These are phyloP conservation scores for Dolichomitus sp. DNA, from an alignment of 2,888 invertebrate species.

Conservation along the genomic window DNA sequence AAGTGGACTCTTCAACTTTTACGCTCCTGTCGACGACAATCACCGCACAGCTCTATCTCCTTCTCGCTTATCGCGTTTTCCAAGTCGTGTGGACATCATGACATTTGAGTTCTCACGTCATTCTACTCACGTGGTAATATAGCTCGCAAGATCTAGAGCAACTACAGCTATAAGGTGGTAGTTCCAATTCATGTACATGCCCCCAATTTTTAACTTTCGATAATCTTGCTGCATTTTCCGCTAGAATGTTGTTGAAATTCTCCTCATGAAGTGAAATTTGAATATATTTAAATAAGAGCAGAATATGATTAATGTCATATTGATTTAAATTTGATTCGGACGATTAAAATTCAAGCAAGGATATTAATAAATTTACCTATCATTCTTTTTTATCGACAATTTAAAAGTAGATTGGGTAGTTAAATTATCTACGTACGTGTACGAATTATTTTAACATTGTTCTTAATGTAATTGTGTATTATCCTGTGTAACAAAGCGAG, in stretches of 20 bases:
- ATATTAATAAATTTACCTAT: no score
- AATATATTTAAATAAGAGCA: background rate
- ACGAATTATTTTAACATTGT: no score
- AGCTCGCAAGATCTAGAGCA: constrained; percentile 39
- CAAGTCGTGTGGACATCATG: constrained; percentile 11
- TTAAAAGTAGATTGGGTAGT: no score
- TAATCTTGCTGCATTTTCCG: background rate
- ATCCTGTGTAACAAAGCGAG: no score
- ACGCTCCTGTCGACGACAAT: constrained; percentile 31
- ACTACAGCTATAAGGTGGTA: background rate
- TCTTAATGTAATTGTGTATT: background rate
- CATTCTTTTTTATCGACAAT: no score
- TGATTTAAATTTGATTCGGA: no score
- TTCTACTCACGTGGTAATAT: constrained; percentile 57
- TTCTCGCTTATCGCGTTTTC: constrained; percentile 35
- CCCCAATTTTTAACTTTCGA: background rate
- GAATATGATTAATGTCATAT: background rate
- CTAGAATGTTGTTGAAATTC: background rate
- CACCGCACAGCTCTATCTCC: constrained; percentile 12
- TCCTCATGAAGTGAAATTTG: background rate
- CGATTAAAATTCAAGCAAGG: no score
- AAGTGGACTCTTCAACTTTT: constrained; percentile 64
- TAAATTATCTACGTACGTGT: no score
- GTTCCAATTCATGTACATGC: background rate
- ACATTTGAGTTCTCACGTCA: constrained; percentile 47